Evolutionary conservation across 2,888 invertebrate genomes (phyloP).

Genomic region (Eristalis tenax): DNA sequence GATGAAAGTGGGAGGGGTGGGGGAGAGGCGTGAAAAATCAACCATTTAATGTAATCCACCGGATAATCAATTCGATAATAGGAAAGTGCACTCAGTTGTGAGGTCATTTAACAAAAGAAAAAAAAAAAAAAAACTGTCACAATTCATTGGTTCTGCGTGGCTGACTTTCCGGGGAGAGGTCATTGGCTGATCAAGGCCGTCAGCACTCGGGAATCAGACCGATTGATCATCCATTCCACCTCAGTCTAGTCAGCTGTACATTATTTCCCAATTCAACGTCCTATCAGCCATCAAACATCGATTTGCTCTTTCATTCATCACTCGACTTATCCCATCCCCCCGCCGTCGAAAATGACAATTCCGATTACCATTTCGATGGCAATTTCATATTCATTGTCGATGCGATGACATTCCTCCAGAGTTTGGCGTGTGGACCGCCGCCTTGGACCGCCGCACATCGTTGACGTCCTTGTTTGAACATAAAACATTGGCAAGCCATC

Average conservation of each 20-base stretch:
- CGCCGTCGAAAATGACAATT: neutral
- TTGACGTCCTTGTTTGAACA: slow-evolving; percentile 15
- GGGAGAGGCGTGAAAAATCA: neutral
- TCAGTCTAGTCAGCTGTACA: neutral
- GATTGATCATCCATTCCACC: neutral
- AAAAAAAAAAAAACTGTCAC: neutral
- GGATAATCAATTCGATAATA: neutral
- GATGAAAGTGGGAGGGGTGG: neutral
- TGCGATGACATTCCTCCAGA: neutral
- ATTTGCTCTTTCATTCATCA: neutral
- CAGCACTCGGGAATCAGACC: no score
- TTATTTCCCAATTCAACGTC: neutral
- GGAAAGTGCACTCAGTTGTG: neutral
- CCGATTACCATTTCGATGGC: neutral
- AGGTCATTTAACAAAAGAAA: neutral
- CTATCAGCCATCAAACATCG: neutral
- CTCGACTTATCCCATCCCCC: neutral
- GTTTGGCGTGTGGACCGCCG: no score
- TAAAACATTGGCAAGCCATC: slow-evolving; percentile 54
- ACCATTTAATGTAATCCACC: slow-evolving; percentile 24
- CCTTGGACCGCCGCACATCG: neutral
- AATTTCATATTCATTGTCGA: slow-evolving; percentile 4
- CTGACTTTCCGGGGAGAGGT: neutral
- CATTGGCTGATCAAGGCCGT: neutral
- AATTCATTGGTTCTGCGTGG: neutral